Evolutionary conservation across 2,113 vertebrate species (phyloP), one percentile per base, ranked within the genome.

Genomic region (Salvelinus alpinus): DNA sequence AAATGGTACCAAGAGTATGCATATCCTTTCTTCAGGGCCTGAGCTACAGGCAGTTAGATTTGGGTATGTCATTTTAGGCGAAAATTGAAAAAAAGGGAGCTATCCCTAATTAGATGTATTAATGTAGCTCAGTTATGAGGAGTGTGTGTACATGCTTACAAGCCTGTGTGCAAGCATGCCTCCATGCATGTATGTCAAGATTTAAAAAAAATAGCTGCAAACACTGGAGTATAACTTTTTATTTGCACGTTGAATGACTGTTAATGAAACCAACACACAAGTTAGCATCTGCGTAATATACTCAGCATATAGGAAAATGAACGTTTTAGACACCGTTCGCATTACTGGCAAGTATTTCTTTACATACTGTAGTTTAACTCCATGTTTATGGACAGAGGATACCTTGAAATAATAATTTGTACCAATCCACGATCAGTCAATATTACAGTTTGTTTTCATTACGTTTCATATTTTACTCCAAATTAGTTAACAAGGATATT

Each of bases 181-280:
- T 29, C 5, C 62, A 64, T 64, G 62, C 25, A 16, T 51, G 11
- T 16, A 4, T 29, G 24, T 66, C 22, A 13, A 66, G 27, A 4
- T 6, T 44, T 44, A 3, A 25, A 11, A 64, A 22, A 64, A 75
- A 20, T 75, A 5, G 27, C 70, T 57, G 47, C 70, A 73, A 64
- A 57, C 13, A 22, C 27, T 85, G 92, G 91, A 92, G 93, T 93
- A 90, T 93, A 86, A 85, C 90, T 90, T 89, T 96, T 96, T 96
- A 96, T 96, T 97, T 93, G 93, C 94, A 96, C 92, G 79, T 80
- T 89, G 85, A 60, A 80, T 91, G 93, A 92, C 93, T 93, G 31
- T 96, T 91, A 94, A 95, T 93, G 94, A 95, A 94, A 88, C 73
- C 92, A 94, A 96, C 94, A 93, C 92, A 94, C 94, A 96, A 91